These are phyloP conservation scores for Rhodophaea formosa DNA, from an alignment of 2,888 invertebrate species.

Conservation along the genomic window DNA sequence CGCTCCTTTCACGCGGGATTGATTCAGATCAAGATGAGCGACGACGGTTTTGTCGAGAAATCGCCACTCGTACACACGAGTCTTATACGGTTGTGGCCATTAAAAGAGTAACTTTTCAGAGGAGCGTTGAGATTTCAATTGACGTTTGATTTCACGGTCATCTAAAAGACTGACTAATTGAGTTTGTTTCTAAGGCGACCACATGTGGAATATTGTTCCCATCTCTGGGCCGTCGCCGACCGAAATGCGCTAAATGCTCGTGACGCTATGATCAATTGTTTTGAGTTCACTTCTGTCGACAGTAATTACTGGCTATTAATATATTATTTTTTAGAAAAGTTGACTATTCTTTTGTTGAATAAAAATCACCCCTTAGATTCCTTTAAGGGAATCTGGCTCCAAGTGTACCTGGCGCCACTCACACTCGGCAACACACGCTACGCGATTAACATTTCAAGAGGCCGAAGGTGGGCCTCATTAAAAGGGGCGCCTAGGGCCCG, in stretches of 20 bases:
- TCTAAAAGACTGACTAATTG: too few species aligned
- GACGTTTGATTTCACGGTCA: too few species aligned
- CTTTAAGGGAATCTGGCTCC: neutral
- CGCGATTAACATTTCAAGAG: constrained; percentile 2
- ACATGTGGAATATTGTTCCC: too few species aligned
- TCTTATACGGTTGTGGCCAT: neutral
- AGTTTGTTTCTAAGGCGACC: too few species aligned
- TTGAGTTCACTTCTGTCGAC: too few species aligned
- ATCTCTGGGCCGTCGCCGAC: too few species aligned
- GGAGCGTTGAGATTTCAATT: too few species aligned
- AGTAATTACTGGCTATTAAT: too few species aligned
- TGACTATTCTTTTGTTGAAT: too few species aligned
- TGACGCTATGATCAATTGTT: too few species aligned
- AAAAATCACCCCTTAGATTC: neutral
- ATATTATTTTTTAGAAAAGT: too few species aligned
- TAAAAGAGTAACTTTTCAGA: neutral
- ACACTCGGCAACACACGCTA: constrained; percentile 3
- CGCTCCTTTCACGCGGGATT: constrained; percentile 57
- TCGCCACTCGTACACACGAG: neutral
- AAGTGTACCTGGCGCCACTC: neutral
- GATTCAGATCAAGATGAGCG: constrained; percentile 52
- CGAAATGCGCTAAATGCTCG: too few species aligned
- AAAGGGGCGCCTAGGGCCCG: constrained; percentile 27
- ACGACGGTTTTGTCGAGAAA: constrained; percentile 33
- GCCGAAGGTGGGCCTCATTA: constrained; percentile 32